These are phyloP conservation scores for Choreutis nemorana DNA, from an alignment of 2,888 invertebrate species.

Conservation along the genomic window DNA sequence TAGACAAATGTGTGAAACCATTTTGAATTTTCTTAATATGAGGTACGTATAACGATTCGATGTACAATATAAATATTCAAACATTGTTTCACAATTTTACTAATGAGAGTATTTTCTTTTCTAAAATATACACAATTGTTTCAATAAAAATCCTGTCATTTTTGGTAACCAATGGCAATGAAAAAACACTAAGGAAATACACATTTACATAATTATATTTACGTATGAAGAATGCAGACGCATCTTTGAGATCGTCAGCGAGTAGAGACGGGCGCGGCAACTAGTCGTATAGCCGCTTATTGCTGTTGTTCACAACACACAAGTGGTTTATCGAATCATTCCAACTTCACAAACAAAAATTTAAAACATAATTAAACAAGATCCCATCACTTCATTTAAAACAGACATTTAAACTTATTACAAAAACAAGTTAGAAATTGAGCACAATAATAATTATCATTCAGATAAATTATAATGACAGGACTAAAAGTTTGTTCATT, in stretches of 20 bases:
- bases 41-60: conserved; percentile 63
- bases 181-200: conserved; percentile 50
- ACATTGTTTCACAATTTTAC: conserved; percentile 43
- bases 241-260: conserved; percentile 45
- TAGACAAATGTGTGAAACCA: conserved; percentile 51
- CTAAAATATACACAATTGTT: conserved; percentile 59
- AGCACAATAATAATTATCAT: too few species aligned
- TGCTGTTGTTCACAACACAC: conserved; percentile 55
- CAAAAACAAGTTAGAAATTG: too few species aligned
- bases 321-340: too few species aligned
- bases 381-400: conserved; percentile 25
- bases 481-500: too few species aligned
- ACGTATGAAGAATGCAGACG: conserved; percentile 42
- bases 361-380: conserved; percentile 23
- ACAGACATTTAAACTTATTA: conserved; percentile 29
- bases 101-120: conserved; percentile 52
- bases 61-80: conserved; percentile 45
- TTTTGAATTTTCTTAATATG: conserved; percentile 44
- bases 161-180: conserved; percentile 66
- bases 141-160: conserved; percentile 62
- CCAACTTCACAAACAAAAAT: conserved; percentile 22
- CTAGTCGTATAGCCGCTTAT: conserved; percentile 46
- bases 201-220: conserved; percentile 48
- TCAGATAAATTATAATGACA: too few species aligned
- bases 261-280: conserved; percentile 39